Evolutionary conservation across 2,113 vertebrate genomes (phyloP).

Genomic region (Thunnus thynnus): DNA sequence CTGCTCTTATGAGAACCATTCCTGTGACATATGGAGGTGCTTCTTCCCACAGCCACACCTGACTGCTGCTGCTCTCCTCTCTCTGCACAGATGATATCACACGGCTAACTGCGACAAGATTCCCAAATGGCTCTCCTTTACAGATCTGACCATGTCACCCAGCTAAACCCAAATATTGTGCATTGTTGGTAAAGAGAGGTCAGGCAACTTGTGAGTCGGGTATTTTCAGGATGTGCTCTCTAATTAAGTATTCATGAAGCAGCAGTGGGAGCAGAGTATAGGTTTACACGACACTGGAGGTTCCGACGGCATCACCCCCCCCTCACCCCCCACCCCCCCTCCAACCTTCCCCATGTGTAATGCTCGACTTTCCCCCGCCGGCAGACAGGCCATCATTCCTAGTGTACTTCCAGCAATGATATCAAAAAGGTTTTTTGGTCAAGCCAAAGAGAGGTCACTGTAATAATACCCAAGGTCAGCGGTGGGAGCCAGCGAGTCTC

Average conservation of each 20-base stretch:
- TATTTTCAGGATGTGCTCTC: conserved; percentile 74
- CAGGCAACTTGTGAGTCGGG: conserved; percentile 63
- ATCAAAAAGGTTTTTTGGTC: conserved; percentile 89
- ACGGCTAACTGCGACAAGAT: conserved; percentile 66
- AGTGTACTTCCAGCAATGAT: conserved; percentile 85
- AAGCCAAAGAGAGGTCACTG: conserved; percentile 90
- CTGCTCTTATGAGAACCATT: conserved; percentile 61
- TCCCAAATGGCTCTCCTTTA: conserved; percentile 69
- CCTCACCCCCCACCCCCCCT: conserved; percentile 5
- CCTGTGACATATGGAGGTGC: conserved; percentile 70
- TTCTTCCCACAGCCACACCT: conserved; percentile 77
- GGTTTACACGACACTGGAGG: conserved; percentile 82
- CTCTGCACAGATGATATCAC: conserved; percentile 74
- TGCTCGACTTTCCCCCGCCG: conserved; percentile 57
- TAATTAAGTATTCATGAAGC: conserved; percentile 86
- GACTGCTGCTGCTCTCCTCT: conserved; percentile 54
- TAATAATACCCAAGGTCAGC: conserved; percentile 91
- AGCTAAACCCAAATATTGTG: conserved; percentile 68
- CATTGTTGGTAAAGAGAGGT: conserved; percentile 70
- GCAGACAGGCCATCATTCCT: conserved; percentile 78
- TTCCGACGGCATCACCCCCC: conserved; percentile 61
- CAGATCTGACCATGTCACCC: conserved; percentile 67
- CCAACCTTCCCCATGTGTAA: conserved; percentile 56
- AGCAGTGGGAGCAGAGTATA: conserved; percentile 72
- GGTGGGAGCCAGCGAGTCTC: conserved; percentile 90